Conservation (phyloP, 2,888 invertebrate genomes). For the Rotaria magnacalcarata region DNA sequence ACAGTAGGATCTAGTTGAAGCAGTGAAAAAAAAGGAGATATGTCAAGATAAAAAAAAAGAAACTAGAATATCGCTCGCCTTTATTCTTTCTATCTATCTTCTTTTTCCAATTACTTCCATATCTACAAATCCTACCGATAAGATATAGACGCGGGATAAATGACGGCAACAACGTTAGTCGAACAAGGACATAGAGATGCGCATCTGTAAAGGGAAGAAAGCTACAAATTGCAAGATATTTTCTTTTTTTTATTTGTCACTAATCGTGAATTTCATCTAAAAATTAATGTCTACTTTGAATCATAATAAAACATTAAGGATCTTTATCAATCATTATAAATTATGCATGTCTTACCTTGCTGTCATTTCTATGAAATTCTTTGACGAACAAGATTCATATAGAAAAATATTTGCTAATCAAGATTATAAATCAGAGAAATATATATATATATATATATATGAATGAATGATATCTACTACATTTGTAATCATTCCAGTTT, state of each 20-base stretch:
- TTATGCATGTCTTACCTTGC: not conserved
- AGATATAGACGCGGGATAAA: not conserved
- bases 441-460: no score
- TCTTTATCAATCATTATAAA: not conserved
- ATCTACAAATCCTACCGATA: slow-evolving; percentile 17
- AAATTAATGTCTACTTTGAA: not conserved
- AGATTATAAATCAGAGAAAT: not conserved
- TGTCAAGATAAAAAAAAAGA: not conserved
- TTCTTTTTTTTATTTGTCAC: not conserved
- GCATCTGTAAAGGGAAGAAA: not conserved
- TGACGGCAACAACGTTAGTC: not conserved
- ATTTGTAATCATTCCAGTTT: not conserved
- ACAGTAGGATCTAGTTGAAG: not conserved
- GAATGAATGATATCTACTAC: no score
- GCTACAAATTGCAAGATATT: not conserved
- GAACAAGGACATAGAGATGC: slow-evolving; percentile 5
- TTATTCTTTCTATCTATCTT: not conserved
- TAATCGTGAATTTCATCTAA: not conserved
- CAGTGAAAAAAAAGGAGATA: not conserved
- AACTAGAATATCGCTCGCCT: not conserved
- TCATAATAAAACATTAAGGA: not conserved
- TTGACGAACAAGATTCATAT: not conserved
- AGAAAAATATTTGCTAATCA: not conserved
- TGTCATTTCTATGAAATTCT: not conserved
- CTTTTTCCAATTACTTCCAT: slow-evolving; percentile 1